These are phyloP conservation scores for Deilephila elpenor DNA, from an alignment of 2,888 invertebrate genomes.

Conservation along the genomic window DNA sequence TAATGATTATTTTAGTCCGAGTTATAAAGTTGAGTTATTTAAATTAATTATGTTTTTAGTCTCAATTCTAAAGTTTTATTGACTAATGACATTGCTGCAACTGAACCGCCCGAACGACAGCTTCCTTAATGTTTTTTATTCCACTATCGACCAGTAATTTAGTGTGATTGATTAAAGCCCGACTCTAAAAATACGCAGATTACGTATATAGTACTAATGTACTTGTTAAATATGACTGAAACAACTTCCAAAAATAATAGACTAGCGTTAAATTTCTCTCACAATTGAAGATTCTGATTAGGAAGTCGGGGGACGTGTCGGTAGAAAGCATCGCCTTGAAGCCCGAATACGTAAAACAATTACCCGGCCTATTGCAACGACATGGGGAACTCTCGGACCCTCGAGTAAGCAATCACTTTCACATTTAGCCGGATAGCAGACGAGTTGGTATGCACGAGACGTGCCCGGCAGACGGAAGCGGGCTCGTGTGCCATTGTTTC, in stretches of 20 bases:
- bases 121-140: too few species aligned
- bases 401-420: slow-evolving; percentile 40
- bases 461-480: slow-evolving; percentile 70
- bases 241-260: not conserved
- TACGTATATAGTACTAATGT: too few species aligned
- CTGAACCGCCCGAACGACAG: too few species aligned
- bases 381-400: slow-evolving; percentile 2
- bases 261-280: slow-evolving; percentile 20
- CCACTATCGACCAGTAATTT: too few species aligned
- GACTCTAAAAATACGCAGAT: too few species aligned
- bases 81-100: too few species aligned
- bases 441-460: slow-evolving; percentile 65
- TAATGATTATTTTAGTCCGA: not conserved
- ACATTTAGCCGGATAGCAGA: slow-evolving; percentile 48
- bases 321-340: slow-evolving; percentile 29
- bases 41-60: not conserved
- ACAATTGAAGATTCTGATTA: slow-evolving; percentile 22
- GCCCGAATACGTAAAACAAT: slow-evolving; percentile 31
- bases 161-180: too few species aligned
- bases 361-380: slow-evolving; percentile 27
- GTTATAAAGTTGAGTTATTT: not conserved
- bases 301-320: slow-evolving; percentile 13
- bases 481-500: slow-evolving; percentile 63
- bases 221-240: too few species aligned
- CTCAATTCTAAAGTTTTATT: not conserved